A percentile compares a stretch with the other conserved stretches of the same genome.
Evolutionary conservation across 1,140 invertebrate genomes (phyloP).

Genomic region (Meteorus sp.): DNA sequence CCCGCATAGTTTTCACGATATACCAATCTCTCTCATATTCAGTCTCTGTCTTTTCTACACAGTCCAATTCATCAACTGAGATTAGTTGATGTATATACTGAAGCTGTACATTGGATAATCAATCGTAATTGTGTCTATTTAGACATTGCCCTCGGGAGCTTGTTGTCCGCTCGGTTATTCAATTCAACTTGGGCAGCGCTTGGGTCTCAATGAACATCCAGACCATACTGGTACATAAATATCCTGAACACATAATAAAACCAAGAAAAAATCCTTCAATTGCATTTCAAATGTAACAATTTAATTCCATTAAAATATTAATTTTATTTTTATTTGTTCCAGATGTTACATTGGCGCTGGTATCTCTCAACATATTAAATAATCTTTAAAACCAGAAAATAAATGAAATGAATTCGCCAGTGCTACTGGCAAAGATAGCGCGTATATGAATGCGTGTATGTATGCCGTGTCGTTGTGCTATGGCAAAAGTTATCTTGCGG

Average conservation of each 20-base stretch:
- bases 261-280: no score
- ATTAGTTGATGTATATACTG: conserved; percentile 36
- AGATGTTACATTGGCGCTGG: no score
- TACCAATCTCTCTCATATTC: no score
- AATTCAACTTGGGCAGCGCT: no score
- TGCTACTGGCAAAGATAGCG: conserved; percentile 11
- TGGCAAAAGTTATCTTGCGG: conserved; percentile 1
- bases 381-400: no score
- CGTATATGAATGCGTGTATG: not conserved
- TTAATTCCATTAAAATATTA: no score
- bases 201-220: not conserved
- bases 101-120: conserved; percentile 45
- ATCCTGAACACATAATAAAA: no score
- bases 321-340: no score
- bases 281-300: no score
- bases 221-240: not conserved
- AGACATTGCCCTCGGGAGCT: conserved; percentile 23
- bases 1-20: no score
- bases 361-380: no score
- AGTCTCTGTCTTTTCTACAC: not conserved
- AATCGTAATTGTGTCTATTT: conserved; percentile 45
- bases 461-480: no score
- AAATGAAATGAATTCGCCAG: conserved; percentile 23
- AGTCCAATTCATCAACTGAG: conserved; percentile 23
- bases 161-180: conserved; percentile 23